Evolutionary conservation across 2,113 vertebrate genomes (phyloP), one percentile per base, ranked within the genome.

Genomic region (Labeo rohita): DNA sequence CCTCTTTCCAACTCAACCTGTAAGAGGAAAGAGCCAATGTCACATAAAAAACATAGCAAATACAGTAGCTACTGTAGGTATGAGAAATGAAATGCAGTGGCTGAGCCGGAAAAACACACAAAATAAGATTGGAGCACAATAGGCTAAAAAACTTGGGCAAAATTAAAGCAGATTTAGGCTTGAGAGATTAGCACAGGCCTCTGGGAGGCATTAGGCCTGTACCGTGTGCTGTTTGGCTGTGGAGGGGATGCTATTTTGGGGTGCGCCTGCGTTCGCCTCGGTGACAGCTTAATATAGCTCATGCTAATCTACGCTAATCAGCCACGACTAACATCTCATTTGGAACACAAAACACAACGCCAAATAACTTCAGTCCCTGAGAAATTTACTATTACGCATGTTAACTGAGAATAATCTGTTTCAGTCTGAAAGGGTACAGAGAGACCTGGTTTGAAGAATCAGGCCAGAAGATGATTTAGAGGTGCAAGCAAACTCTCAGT

Each of bases 1-100:
- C 97, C 97, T 82, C 96, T 92, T 88, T 98, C 97, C 91, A 98
- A 91, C 92, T 98, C 97, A 90, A 98, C 97, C 97, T 98, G 93
- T 28, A 39, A 70, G 43, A 47, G 11, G 47, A 82, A 23, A 65
- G 36, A 63, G 56, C n/a, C 13, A 83, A 3, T n/a, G 21, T 49
- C n/a, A 52, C 39, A n/a, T 34, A 80, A 75, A 75, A n/a, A 50
- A 28, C 43, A 68, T 6, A 23, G 2, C 0, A 1, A 75, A 75
- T 21, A 21, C 2, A 56, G 54, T 16, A 43, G 36, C 36, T 4
- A 59, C 56, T 59, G 56, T 21, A 73, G 70, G 9, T 45, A 68
- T 50, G 72, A 65, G 50, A n/a, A 63, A 74, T 49, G 10, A 43
- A 63, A 61, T 16, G 8, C 11, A 3, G n/a, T 15, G 15, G 45